phyloP scores from a whole-genome alignment of 2,888 invertebrate genomes.

The Brachyopa scutellaris region DNA sequence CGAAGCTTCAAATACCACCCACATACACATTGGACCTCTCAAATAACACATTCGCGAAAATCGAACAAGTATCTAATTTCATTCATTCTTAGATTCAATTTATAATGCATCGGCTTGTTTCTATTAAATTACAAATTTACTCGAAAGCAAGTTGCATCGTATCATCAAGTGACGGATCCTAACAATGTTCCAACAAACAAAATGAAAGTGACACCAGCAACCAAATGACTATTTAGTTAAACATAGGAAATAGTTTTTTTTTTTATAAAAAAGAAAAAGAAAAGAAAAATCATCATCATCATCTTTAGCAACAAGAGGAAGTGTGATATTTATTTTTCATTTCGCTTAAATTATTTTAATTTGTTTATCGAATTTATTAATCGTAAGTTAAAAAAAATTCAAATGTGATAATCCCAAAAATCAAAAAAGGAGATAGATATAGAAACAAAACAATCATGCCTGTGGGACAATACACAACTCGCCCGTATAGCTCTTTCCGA shows the following conservation, averaged over 20 bases:
- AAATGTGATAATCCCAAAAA: conserved; percentile 67
- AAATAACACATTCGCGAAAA: neutral
- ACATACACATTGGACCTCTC: conserved; percentile 34
- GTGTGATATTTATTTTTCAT: conserved; percentile 59
- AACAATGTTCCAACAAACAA: conserved; percentile 40
- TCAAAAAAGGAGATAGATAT: conserved; percentile 11
- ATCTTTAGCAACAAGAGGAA: conserved; percentile 12
- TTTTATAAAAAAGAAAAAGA: conserved; percentile 36
- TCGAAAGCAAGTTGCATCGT: conserved; percentile 74
- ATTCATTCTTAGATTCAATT: conserved; percentile 35
- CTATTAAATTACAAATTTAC: conserved; percentile 74
- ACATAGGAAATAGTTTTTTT: conserved; percentile 52
- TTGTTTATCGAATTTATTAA: conserved; percentile 70
- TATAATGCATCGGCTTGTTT: conserved; percentile 75
- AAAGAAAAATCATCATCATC: conserved; percentile 46
- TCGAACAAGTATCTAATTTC: neutral
- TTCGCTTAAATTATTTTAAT: conserved; percentile 52
- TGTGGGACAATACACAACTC: conserved; percentile 79
- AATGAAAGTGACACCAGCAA: conserved; percentile 56
- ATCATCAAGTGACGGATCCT: conserved; percentile 47
- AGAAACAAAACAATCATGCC: conserved; percentile 77
- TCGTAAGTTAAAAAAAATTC: neutral
- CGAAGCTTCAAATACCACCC: neutral
- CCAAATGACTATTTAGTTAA: conserved; percentile 39
- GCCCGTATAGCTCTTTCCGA: conserved; percentile 82